Conservation (phyloP, 2,797 vertebrate species). For the Falco berigora region DNA sequence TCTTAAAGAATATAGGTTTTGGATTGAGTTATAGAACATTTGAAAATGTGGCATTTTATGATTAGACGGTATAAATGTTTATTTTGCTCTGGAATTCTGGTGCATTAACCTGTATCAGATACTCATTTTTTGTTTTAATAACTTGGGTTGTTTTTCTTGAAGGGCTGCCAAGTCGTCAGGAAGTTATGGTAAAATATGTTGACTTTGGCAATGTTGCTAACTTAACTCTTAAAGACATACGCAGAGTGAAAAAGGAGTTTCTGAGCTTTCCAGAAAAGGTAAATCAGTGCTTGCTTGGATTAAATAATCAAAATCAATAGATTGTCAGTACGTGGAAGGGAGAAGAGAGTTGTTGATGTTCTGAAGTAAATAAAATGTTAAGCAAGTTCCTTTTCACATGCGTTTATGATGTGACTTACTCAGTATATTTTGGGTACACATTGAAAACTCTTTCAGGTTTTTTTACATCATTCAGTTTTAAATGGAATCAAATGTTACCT, state of each 20-base stretch:
- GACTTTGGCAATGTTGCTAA: constrained; percentile 82
- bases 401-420: background rate
- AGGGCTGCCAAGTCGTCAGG: constrained; percentile 77
- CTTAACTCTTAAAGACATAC: constrained; percentile 76
- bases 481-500: background rate
- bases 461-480: background rate
- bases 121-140: background rate
- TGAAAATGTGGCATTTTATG: rapidly evolving
- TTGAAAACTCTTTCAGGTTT: background rate
- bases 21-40: background rate
- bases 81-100: background rate
- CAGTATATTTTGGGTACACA: background rate
- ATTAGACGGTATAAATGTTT: background rate
- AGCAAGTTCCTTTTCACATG: background rate
- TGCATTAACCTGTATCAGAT: background rate
- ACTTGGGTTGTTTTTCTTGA: constrained; percentile 5
- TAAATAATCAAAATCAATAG: background rate
- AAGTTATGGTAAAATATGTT: constrained; percentile 82
- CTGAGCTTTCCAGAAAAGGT: constrained; percentile 84
- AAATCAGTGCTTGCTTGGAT: background rate
- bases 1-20: background rate
- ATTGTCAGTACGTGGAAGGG: background rate
- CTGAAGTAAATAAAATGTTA: background rate
- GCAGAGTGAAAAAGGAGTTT: constrained; percentile 85
- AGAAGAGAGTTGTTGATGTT: background rate